Evolutionary conservation across 2,797 vertebrate genomes (phyloP).

Genomic region (Pseudomugil tenellus): DNA sequence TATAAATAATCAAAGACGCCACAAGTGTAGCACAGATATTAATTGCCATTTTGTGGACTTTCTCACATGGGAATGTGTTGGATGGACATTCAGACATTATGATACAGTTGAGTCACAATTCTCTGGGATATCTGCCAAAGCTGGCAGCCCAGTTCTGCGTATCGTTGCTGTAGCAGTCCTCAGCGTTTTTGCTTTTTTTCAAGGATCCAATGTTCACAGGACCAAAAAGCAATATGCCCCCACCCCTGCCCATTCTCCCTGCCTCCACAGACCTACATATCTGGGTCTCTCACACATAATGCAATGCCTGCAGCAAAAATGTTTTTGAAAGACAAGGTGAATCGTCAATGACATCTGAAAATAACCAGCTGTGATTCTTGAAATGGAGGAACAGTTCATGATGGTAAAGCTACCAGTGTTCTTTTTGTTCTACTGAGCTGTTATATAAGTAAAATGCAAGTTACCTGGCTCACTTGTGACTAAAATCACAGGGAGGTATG

Average conservation of each 20-base stretch:
- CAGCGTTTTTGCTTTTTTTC: conserved; percentile 42
- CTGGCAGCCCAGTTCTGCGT: conserved; percentile 66
- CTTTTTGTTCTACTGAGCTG: conserved; percentile 37
- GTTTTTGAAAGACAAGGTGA: conserved; percentile 72
- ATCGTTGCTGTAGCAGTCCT: conserved; percentile 70
- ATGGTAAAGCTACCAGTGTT: conserved; percentile 16
- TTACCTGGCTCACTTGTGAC: not conserved
- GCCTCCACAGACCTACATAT: conserved; percentile 59
- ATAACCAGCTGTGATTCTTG: conserved; percentile 65
- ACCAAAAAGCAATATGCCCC: conserved; percentile 61
- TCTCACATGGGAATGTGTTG: conserved; percentile 62
- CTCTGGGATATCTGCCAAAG: conserved; percentile 66
- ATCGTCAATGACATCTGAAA: conserved; percentile 75
- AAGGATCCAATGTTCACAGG: conserved; percentile 64
- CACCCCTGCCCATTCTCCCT: conserved; percentile 24
- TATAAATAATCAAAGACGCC: conserved; percentile 49
- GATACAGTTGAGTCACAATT: conserved; percentile 67
- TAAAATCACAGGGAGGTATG: not conserved
- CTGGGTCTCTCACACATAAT: conserved; percentile 73
- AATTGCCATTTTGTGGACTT: conserved; percentile 42
- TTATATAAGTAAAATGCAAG: not conserved
- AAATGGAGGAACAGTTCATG: conserved; percentile 37
- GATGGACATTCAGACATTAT: conserved; percentile 56
- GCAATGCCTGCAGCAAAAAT: conserved; percentile 65
- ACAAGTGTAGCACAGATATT: conserved; percentile 39